A percentile compares a stretch with the other conserved stretches of the same genome.
phyloP scores from a whole-genome alignment of 2,113 vertebrate species.

The Heterotilapia buettikoferi region DNA sequence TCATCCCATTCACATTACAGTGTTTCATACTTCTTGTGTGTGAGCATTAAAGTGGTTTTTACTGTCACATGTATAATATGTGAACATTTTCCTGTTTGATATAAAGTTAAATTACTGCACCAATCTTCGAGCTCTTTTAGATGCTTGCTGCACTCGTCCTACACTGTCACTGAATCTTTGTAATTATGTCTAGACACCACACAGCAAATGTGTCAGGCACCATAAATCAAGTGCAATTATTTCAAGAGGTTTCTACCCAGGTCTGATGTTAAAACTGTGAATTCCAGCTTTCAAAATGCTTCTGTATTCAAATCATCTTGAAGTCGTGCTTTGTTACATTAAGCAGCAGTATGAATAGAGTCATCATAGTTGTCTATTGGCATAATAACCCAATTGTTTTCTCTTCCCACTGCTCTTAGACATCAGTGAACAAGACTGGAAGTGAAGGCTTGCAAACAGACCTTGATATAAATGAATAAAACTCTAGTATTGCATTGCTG shows the following conservation, averaged over 20 bases:
- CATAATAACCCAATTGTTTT: neutral
- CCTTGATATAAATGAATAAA: neutral
- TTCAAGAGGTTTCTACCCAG: neutral
- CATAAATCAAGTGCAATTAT: neutral
- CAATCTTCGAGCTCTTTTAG: neutral
- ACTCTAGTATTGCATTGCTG: conserved; percentile 23
- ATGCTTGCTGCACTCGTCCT: neutral
- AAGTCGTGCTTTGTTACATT: neutral
- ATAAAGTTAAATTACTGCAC: neutral
- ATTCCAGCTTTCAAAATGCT: neutral
- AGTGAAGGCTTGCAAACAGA: conserved; percentile 42
- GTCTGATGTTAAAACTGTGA: neutral
- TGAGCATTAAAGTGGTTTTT: neutral
- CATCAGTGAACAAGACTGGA: neutral
- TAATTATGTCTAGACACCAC: conserved; percentile 17
- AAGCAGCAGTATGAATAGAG: neutral
- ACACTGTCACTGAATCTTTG: neutral
- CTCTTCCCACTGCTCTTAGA: neutral
- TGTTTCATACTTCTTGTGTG: conserved; percentile 22
- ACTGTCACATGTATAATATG: neutral
- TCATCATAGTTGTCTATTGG: neutral
- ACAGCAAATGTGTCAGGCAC: neutral
- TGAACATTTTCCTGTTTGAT: neutral
- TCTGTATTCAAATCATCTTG: neutral
- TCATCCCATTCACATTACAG: conserved; percentile 33